Evolutionary conservation across 2,113 vertebrate genomes (phyloP).

Genomic region (Verasper variegatus): DNA sequence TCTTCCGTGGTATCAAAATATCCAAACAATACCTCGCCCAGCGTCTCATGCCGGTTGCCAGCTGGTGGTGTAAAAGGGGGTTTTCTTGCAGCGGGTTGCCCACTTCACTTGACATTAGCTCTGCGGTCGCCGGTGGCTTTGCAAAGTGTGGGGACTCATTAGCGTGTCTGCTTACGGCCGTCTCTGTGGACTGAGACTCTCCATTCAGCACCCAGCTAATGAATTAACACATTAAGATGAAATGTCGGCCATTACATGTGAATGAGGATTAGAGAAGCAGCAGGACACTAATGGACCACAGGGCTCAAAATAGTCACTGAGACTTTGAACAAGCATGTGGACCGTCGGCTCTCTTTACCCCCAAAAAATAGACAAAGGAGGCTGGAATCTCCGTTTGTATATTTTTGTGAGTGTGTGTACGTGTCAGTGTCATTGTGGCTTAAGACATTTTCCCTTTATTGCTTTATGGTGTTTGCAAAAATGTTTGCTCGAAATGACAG

Average conservation of each 20-base stretch:
- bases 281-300: conserved; percentile 83
- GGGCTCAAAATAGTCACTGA: conserved; percentile 57
- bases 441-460: conserved; percentile 71
- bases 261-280: conserved; percentile 87
- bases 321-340: conserved; percentile 79
- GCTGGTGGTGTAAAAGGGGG: conserved; percentile 10
- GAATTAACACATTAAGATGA: conserved; percentile 84
- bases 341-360: conserved; percentile 39
- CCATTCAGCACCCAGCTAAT: conserved; percentile 74
- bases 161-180: conserved; percentile 68
- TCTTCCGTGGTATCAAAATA: neutral
- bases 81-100: conserved; percentile 52
- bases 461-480: conserved; percentile 81
- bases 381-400: neutral
- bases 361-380: conserved; percentile 39
- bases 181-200: conserved; percentile 67
- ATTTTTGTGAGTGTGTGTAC: conserved; percentile 11
- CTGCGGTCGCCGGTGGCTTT: conserved; percentile 19
- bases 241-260: conserved; percentile 84
- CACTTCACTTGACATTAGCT: conserved; percentile 32
- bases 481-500: conserved; percentile 52
- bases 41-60: neutral
- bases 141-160: conserved; percentile 62
- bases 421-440: conserved; percentile 8
- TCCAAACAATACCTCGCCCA: neutral